Evolutionary conservation across 2,797 vertebrate genomes (phyloP).

Genomic region (Pangasius mekongensis): DNA sequence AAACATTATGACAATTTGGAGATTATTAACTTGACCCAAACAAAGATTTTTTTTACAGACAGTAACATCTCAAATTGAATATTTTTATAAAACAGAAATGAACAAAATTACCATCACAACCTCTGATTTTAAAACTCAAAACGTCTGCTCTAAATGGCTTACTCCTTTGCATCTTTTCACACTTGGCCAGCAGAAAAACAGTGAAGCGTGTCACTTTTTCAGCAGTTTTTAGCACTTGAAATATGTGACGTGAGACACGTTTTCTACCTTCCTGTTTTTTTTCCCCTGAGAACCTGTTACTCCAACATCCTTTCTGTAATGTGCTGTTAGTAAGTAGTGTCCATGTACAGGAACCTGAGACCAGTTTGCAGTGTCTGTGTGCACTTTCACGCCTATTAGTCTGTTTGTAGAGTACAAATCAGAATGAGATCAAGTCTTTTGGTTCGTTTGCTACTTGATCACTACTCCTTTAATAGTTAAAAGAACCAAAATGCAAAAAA

Average conservation of each 20-base stretch:
- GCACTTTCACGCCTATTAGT: background rate
- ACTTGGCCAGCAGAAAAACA: background rate
- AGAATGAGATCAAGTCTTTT: background rate
- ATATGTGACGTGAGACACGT: background rate
- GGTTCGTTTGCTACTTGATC: background rate
- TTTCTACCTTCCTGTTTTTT: background rate
- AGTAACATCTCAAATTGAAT: background rate
- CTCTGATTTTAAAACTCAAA: background rate
- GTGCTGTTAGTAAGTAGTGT: background rate
- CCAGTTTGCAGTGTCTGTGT: background rate
- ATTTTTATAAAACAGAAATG: background rate
- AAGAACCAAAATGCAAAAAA: background rate
- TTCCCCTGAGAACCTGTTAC: background rate
- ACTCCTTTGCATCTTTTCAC: background rate
- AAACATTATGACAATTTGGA: background rate
- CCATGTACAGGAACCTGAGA: background rate
- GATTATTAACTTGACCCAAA: background rate
- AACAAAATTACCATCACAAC: background rate
- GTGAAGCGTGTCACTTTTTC: background rate
- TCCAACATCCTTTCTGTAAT: background rate
- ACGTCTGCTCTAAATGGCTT: background rate
- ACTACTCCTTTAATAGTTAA: background rate
- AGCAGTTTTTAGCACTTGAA: background rate
- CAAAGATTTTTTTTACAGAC: background rate
- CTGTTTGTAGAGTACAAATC: background rate